Conservation (phyloP, 2,113 vertebrate species). For the Hoplias malabaricus region DNA sequence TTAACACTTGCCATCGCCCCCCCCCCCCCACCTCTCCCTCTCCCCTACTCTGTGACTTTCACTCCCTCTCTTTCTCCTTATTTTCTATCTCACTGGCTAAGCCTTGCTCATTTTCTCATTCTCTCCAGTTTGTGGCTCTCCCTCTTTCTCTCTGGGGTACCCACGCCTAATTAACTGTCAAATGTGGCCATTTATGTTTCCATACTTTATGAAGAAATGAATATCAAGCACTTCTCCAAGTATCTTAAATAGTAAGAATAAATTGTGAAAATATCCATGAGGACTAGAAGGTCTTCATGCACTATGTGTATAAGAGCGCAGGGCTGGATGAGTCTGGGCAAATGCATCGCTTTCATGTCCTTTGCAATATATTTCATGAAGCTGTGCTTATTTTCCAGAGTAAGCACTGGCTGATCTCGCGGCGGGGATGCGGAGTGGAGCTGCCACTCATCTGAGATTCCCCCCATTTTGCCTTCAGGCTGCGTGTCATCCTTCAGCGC, state of each 20-base stretch:
- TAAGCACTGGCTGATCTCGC: not conserved
- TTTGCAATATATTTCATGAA: not conserved
- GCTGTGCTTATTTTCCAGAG: constrained; percentile 22
- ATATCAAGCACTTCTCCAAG: constrained; percentile 19
- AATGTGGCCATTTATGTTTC: constrained; percentile 51
- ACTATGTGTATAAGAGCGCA: constrained; percentile 41
- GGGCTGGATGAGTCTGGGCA: constrained; percentile 5
- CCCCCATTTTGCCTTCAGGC: constrained; percentile 7
- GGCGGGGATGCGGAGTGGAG: not conserved
- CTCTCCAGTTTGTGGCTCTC: constrained; percentile 1
- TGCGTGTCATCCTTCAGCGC: not conserved
- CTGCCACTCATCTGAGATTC: not conserved
- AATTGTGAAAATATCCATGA: constrained; percentile 35
- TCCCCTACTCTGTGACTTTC: not conserved
- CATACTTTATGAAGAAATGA: constrained; percentile 45
- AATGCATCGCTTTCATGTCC: not conserved
- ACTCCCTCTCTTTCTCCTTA: not conserved
- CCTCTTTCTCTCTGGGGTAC: constrained; percentile 39
- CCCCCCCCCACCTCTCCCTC: not conserved
- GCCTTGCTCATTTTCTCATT: not conserved
- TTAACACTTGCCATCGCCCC: not conserved
- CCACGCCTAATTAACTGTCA: constrained; percentile 59
- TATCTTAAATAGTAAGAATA: not conserved
- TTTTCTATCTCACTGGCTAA: not conserved
- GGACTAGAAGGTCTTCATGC: constrained; percentile 32